Evolutionary conservation across 1,140 invertebrate species (phyloP), one percentile per base, ranked within the genome.

Genomic region (Xylocopa sonorina): DNA sequence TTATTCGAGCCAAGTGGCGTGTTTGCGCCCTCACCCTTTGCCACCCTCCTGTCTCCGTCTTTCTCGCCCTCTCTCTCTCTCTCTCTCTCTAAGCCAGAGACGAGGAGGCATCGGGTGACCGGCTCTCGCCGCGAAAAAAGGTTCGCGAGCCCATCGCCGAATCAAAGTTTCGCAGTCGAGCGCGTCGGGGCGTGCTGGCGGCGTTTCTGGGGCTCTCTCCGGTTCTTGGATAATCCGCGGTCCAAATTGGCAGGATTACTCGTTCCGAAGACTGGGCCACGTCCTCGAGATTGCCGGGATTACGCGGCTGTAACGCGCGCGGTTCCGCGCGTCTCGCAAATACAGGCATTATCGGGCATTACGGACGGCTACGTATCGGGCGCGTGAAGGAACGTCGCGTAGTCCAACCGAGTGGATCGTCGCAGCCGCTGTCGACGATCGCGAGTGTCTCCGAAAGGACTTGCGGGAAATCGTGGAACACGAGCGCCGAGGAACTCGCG

Each of bases 171-270:
- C 51, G 62, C 78, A 58, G 75, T 68, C 69, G 48, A 58, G 51
- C 43, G 32, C 1, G 41, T 24, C 27, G 16, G 7, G n/a, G n/a
- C n/a, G n/a, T n/a, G n/a, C n/a, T 34, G 3, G 10, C 16, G 41
- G 32, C 6, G 58, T 75, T 63, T 63, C 38, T 9, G 3, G 38
- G 38, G 3, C 38, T 38, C 38, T 38, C 71, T 51, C 71, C 55
- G 48, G 46, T 58, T 68, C 72, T 62, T 21, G 75, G 87, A 86
- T 90, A 89, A 90, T 90, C 89, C 88, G 69, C 81, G 84, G 75
- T 69, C 78, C 86, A 89, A 90, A 90, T 90, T 90, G 89, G 80
- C 84, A 85, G 89, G 89, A 89, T 90, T 90, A 90, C 86, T 66
- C 67, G 62, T 53, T 64, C 63, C 68, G 64, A 87, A 82, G 89